Evolutionary conservation across 2,888 invertebrate species (phyloP).

Genomic region (Lasius fuliginosus): DNA sequence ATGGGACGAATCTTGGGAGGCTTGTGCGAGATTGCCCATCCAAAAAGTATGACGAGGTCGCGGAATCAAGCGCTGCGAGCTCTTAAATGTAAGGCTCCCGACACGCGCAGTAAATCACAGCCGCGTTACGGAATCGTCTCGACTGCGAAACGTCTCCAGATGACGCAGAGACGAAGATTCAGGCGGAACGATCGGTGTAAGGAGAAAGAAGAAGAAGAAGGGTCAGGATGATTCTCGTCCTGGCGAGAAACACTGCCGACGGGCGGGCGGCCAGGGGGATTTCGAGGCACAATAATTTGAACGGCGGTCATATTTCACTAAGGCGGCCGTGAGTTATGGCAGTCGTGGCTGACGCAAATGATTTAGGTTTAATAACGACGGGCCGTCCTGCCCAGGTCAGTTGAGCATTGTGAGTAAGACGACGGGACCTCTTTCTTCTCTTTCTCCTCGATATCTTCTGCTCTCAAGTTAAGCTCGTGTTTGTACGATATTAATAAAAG

Average conservation of each 20-base stretch:
- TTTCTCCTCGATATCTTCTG: constrained; percentile 55
- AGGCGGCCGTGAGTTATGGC: constrained; percentile 83
- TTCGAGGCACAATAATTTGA: constrained; percentile 81
- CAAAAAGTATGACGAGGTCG: constrained; percentile 17
- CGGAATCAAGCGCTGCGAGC: constrained; percentile 34
- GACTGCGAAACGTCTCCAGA: constrained; percentile 67
- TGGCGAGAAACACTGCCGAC: constrained; percentile 63
- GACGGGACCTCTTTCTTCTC: constrained; percentile 50
- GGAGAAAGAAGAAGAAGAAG: constrained; percentile 27
- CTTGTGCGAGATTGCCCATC: constrained; percentile 20
- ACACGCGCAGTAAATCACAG: constrained; percentile 81
- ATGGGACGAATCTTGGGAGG: constrained; percentile 19
- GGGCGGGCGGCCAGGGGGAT: constrained; percentile 53
- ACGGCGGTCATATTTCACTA: constrained; percentile 85
- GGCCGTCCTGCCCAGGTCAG: constrained; percentile 82
- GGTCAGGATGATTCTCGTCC: constrained; percentile 38
- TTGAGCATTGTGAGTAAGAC: constrained; percentile 80
- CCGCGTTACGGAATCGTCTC: constrained; percentile 79
- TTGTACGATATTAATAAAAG: constrained; percentile 17
- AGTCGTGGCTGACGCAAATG: constrained; percentile 83
- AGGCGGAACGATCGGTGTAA: constrained; percentile 47
- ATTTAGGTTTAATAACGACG: constrained; percentile 86
- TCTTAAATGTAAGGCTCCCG: constrained; percentile 66
- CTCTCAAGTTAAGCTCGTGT: constrained; percentile 50
- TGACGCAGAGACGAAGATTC: constrained; percentile 67